These are phyloP conservation scores for Aleiodes sp. DNA, from an alignment of 1,140 invertebrate species.

Conservation along the genomic window DNA sequence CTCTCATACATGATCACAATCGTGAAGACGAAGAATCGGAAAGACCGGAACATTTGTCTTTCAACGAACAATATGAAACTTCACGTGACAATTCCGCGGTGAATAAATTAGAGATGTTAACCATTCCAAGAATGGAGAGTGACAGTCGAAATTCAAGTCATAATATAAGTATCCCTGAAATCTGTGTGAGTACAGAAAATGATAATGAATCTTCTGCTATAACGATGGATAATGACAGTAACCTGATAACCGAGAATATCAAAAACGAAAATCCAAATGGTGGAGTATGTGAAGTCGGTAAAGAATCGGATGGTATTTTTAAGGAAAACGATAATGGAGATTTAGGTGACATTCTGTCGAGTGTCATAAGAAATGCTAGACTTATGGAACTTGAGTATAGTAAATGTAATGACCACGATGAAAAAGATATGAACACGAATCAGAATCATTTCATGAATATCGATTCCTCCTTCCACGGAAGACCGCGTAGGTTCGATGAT, in stretches of 20 bases:
- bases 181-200: too few species aligned
- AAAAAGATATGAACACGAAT: too few species aligned
- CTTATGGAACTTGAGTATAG: conserved; percentile 13
- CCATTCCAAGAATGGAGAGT: not conserved
- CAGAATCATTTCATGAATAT: too few species aligned
- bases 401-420: not conserved
- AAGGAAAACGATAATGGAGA: not conserved
- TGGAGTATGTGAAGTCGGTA: too few species aligned
- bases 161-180: too few species aligned
- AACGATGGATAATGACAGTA: too few species aligned
- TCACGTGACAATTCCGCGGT: conserved; percentile 19
- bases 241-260: too few species aligned
- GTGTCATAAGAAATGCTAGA: conserved; percentile 3
- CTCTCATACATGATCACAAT: conserved; percentile 24
- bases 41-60: not conserved
- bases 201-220: too few species aligned
- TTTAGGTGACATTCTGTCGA: conserved; percentile 8
- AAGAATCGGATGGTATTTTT: conserved; percentile 15
- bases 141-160: not conserved
- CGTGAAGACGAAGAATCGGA: not conserved
- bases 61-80: conserved; percentile 15
- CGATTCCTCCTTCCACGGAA: too few species aligned
- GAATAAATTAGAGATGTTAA: conserved; percentile 17
- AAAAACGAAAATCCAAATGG: too few species aligned
- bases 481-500: too few species aligned